A percentile compares a stretch with the other conserved stretches of the same genome.
Evolutionary conservation across 2,888 invertebrate species (phyloP).

Genomic region (Sphaerophoria rueppellii): DNA sequence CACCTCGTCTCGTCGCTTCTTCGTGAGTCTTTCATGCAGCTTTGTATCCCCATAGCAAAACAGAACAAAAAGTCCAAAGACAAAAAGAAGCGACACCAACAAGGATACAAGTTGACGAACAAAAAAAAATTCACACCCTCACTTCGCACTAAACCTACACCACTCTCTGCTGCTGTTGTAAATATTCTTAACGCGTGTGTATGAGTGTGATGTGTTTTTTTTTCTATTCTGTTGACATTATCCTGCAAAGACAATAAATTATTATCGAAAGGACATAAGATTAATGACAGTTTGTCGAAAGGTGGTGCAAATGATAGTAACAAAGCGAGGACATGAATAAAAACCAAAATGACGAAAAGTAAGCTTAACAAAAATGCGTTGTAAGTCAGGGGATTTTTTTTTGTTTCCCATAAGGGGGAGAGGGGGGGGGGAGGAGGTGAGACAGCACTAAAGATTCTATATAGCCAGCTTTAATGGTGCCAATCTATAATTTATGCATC

Average conservation of each 20-base stretch:
- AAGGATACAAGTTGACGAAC: constrained; percentile 31
- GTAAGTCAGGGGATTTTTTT: constrained; percentile 10
- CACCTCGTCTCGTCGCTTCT: constrained; percentile 6
- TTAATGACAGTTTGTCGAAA: constrained; percentile 74
- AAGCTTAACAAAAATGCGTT: constrained; percentile 65
- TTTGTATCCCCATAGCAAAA: constrained; percentile 3
- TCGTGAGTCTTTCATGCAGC: constrained; percentile 23
- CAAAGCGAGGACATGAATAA: constrained; percentile 71
- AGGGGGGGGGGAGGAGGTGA: background rate
- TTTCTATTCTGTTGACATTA: constrained; percentile 51
- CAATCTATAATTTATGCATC: constrained; percentile 71
- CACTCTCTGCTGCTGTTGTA: too few relatives aligned
- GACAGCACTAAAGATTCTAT: constrained; percentile 4
- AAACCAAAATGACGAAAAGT: constrained; percentile 71
- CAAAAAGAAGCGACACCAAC: constrained; percentile 21
- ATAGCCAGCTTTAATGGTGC: constrained; percentile 33
- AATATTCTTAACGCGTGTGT: background rate
- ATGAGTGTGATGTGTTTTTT: constrained; percentile 61
- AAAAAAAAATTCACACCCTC: constrained; percentile 50
- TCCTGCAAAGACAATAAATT: constrained; percentile 73
- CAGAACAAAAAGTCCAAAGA: background rate
- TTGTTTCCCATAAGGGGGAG: background rate
- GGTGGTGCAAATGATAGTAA: constrained; percentile 73
- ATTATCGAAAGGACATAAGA: constrained; percentile 74
- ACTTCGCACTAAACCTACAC: background rate